phyloP scores from a whole-genome alignment of 1,140 invertebrate genomes.

The Hypsibius dujardini region DNA sequence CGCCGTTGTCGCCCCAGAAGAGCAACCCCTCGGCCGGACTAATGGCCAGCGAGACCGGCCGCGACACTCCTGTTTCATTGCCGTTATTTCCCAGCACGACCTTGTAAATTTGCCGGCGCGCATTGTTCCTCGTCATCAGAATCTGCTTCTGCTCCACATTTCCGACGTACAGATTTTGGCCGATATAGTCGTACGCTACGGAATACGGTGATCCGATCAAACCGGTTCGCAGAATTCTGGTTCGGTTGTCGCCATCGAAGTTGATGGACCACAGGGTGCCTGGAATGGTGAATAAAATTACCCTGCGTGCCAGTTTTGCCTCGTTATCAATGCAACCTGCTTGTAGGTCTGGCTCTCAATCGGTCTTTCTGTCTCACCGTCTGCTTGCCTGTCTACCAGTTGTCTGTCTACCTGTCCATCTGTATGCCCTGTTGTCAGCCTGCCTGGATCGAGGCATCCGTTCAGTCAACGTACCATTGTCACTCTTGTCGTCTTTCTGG shows the following conservation, averaged over 20 bases:
- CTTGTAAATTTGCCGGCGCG: slow-evolving; percentile 41
- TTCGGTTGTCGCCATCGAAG: slow-evolving; percentile 55
- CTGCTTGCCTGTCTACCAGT: too few species aligned
- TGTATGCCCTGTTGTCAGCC: too few species aligned
- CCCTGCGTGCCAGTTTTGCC: too few species aligned
- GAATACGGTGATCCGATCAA: slow-evolving; percentile 74
- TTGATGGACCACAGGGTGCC: slow-evolving; percentile 36
- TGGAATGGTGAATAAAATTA: too few species aligned
- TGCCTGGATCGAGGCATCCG: background rate
- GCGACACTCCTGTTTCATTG: slow-evolving; percentile 60
- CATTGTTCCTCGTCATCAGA: background rate
- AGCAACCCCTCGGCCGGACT: slow-evolving; percentile 74
- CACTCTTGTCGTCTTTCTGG: slow-evolving; percentile 46
- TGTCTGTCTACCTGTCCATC: too few species aligned
- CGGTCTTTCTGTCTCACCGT: too few species aligned
- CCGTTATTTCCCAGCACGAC: slow-evolving; percentile 80
- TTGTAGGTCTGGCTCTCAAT: too few species aligned
- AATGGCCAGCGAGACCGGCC: slow-evolving; percentile 65
- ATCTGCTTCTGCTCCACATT: slow-evolving; percentile 37
- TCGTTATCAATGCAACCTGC: too few species aligned
- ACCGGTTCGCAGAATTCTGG: slow-evolving; percentile 56
- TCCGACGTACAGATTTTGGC: slow-evolving; percentile 79
- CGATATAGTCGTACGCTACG: slow-evolving; percentile 87
- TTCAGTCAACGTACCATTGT: slow-evolving; percentile 30
- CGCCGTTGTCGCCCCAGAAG: slow-evolving; percentile 90